Evolutionary conservation across 2,113 vertebrate species (phyloP).

Genomic region (Archocentrus centrarchus): DNA sequence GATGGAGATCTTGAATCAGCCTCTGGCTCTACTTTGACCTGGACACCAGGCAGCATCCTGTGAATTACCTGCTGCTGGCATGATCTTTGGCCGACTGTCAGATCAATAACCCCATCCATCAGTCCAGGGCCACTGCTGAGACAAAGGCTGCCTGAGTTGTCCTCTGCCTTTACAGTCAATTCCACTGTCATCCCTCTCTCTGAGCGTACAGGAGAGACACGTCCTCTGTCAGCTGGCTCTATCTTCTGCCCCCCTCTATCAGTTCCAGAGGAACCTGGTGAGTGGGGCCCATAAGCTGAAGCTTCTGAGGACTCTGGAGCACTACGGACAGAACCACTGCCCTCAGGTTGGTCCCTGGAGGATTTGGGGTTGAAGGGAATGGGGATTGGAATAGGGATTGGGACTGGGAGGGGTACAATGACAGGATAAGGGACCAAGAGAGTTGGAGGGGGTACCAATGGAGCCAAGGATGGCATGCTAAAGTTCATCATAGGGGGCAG

Average conservation of each 20-base stretch:
- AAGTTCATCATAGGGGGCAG: slow-evolving; percentile 97
- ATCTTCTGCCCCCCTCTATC: slow-evolving; percentile 84
- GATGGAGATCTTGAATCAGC: slow-evolving; percentile 61
- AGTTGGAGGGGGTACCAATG: slow-evolving; percentile 95
- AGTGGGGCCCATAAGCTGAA: slow-evolving; percentile 84
- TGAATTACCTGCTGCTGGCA: slow-evolving; percentile 95
- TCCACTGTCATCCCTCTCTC: slow-evolving; percentile 88
- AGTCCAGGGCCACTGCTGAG: slow-evolving; percentile 79
- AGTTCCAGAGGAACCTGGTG: slow-evolving; percentile 75
- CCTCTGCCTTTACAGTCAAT: slow-evolving; percentile 89
- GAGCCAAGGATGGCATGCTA: slow-evolving; percentile 94
- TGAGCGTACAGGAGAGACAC: slow-evolving; percentile 82
- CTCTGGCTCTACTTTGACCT: slow-evolving; percentile 91
- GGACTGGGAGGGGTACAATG: slow-evolving; percentile 95
- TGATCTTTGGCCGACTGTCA: slow-evolving; percentile 90
- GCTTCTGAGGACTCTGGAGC: slow-evolving; percentile 85
- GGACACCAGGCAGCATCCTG: slow-evolving; percentile 85
- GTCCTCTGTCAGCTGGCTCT: slow-evolving; percentile 83
- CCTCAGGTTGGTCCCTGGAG: slow-evolving; percentile 89
- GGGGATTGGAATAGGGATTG: slow-evolving; percentile 96
- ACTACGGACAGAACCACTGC: slow-evolving; percentile 84
- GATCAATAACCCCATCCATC: slow-evolving; percentile 95
- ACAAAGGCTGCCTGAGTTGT: slow-evolving; percentile 82
- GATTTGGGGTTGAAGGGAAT: slow-evolving; percentile 91
- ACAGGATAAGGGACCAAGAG: slow-evolving; percentile 98